These are phyloP conservation scores for Rhodinocichla rosea DNA, from an alignment of 2,113 vertebrate genomes.

Conservation along the genomic window DNA sequence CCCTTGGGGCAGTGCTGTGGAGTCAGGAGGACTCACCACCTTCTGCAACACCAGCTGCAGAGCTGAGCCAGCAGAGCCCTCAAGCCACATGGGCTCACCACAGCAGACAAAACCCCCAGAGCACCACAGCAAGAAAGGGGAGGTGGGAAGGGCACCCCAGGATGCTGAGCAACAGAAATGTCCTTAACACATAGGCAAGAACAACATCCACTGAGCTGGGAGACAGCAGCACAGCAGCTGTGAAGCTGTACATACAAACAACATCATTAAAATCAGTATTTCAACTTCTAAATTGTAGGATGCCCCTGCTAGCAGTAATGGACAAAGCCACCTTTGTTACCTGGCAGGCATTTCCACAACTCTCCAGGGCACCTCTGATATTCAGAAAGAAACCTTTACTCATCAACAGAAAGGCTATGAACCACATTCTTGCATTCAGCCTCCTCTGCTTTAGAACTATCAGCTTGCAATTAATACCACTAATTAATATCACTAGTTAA, in stretches of 20 bases:
- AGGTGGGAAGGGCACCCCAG: not conserved
- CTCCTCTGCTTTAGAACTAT: not conserved
- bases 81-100: not conserved
- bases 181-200: not conserved
- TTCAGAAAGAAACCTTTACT: not conserved
- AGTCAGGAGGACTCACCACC: not conserved
- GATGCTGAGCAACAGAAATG: not conserved
- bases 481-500: slow-evolving; percentile 36
- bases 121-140: not conserved
- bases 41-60: not conserved
- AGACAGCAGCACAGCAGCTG: not conserved
- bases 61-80: not conserved
- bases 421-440: not conserved
- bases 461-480: not conserved
- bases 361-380: not conserved
- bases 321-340: not conserved
- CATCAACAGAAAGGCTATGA: not conserved
- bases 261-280: not conserved
- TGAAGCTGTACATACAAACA: not conserved
- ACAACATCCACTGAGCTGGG: not conserved
- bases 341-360: not conserved
- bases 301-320: not conserved
- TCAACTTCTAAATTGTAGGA: accelerated
- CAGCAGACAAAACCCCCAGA: not conserved
- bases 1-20: accelerated